Evolutionary conservation across 2,888 invertebrate species (phyloP).

Genomic region (Hirtodrosophila confusa): DNA sequence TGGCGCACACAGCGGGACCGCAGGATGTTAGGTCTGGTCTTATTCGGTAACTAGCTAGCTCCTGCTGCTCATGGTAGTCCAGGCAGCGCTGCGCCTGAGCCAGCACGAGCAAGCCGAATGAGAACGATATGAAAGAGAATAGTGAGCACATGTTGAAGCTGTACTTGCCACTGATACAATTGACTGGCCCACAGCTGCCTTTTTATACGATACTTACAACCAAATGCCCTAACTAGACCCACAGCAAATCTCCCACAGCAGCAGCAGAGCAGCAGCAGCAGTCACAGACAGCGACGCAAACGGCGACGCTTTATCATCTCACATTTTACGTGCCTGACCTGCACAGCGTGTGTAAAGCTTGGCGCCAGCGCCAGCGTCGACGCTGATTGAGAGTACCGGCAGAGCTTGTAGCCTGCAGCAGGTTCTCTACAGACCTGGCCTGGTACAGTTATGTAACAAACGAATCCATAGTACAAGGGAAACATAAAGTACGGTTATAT

Average conservation of each 20-base stretch:
- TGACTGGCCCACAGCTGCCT: constrained; percentile 18
- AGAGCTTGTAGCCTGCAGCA: not conserved
- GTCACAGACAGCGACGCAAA: not conserved
- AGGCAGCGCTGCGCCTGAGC: constrained; percentile 27
- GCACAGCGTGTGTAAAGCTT: constrained; percentile 1
- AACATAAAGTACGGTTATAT: no score
- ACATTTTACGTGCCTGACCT: constrained; percentile 37
- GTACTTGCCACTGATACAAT: constrained; percentile 16
- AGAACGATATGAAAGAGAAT: not conserved
- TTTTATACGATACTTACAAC: constrained; percentile 29
- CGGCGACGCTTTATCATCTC: constrained; percentile 15
- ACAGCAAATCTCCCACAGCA: constrained; percentile 13
- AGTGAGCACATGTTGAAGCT: constrained; percentile 31
- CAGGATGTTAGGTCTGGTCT: constrained; percentile 3
- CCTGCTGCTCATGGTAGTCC: constrained; percentile 1
- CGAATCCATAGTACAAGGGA: no score
- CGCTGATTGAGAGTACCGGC: not conserved
- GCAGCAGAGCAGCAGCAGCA: constrained; percentile 1
- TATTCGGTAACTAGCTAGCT: no score
- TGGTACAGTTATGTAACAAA: no score
- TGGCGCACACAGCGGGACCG: constrained; percentile 34
- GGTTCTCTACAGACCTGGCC: not conserved
- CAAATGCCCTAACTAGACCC: not conserved
- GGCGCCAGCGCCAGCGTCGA: constrained; percentile 6
- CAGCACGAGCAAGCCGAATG: not conserved